phyloP scores from a whole-genome alignment of 2,888 invertebrate genomes.

The Liopterus haemorrhoidalis region DNA sequence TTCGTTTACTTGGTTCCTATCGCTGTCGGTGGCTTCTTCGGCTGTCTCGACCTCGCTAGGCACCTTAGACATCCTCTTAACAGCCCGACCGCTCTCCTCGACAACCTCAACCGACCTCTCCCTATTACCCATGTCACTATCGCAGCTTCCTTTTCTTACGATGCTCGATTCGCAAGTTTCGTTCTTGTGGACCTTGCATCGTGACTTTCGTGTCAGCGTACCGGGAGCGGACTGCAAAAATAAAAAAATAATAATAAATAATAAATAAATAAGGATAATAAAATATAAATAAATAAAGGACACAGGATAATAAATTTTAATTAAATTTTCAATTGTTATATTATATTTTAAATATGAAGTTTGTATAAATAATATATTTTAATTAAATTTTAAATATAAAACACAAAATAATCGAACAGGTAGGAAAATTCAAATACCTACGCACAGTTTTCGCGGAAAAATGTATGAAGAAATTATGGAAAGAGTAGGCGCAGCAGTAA shows the following conservation, averaged over 20 bases:
- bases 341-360: no score
- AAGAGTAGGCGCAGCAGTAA: no score
- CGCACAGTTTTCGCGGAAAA: no score
- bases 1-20: no score
- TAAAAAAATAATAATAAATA: neutral
- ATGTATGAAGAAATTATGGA: no score
- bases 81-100: slow-evolving; percentile 4
- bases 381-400: no score
- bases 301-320: slow-evolving; percentile 2
- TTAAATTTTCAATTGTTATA: no score
- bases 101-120: slow-evolving; percentile 5
- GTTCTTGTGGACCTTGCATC: slow-evolving; percentile 44
- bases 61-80: slow-evolving; percentile 1
- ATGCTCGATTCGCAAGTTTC: slow-evolving; percentile 40
- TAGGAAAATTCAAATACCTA: no score
- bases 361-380: no score
- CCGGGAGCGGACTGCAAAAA: slow-evolving; percentile 12
- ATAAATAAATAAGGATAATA: neutral
- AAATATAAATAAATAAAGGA: neutral
- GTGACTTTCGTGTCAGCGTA: slow-evolving; percentile 24
- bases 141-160: slow-evolving; percentile 16
- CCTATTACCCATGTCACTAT: neutral
- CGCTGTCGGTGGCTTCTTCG: slow-evolving; percentile 7
- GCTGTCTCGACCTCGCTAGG: slow-evolving; percentile 15
- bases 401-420: no score